Percentiles rank a stretch among this genome's conserved stretches.
Conservation (phyloP, 2,888 invertebrate genomes). For the Synanthedon formicaeformis region DNA sequence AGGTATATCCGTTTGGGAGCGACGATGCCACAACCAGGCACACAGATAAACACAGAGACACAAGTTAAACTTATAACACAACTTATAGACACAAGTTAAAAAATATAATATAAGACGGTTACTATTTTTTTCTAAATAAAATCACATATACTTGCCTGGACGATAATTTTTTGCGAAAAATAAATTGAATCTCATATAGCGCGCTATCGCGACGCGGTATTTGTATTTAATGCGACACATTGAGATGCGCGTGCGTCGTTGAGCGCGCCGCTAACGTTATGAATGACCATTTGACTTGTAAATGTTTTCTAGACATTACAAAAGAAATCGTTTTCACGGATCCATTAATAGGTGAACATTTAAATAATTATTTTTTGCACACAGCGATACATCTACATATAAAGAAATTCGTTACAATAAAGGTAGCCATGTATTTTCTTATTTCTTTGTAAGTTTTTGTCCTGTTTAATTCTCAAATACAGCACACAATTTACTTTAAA, state of each 20-base stretch:
- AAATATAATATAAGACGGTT: neutral
- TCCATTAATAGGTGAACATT: neutral
- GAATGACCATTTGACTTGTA: neutral
- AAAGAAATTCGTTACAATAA: too few species aligned
- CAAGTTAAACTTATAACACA: too few species aligned
- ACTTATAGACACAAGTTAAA: too few species aligned
- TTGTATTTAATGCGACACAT: conserved; percentile 44
- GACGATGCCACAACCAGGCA: too few species aligned
- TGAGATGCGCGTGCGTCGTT: conserved; percentile 26
- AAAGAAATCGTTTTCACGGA: neutral
- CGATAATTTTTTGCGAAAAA: conserved; percentile 37
- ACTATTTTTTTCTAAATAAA: neutral
- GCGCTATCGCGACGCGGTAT: conserved; percentile 28
- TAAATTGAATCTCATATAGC: conserved; percentile 40
- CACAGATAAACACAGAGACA: too few species aligned
- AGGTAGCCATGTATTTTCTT: too few species aligned
- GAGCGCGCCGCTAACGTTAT: neutral
- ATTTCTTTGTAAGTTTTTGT: too few species aligned
- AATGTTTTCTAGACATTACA: neutral
- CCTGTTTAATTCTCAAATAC: too few species aligned
- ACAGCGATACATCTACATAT: too few species aligned
- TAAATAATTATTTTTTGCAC: too few species aligned
- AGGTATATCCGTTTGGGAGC: too few species aligned
- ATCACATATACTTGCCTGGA: conserved; percentile 40
- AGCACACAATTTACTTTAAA: too few species aligned